These are phyloP conservation scores for Lepetodrilus schrolli DNA, from an alignment of 2,888 invertebrate genomes.

Conservation along the genomic window DNA sequence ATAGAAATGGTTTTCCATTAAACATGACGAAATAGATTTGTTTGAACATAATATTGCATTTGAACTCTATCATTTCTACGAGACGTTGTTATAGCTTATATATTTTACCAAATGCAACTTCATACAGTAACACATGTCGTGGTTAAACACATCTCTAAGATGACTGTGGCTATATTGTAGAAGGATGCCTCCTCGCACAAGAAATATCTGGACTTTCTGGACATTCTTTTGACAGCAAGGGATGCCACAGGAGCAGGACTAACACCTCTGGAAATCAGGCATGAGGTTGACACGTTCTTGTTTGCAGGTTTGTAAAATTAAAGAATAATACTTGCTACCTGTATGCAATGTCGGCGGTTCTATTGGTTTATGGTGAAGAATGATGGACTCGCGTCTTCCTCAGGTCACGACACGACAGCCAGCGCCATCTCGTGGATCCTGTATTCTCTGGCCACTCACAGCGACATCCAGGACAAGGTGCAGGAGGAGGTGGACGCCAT, in stretches of 20 bases:
- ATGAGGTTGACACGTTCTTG: constrained; percentile 67
- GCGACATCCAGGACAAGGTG: constrained; percentile 51
- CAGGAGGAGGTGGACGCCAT: constrained; percentile 58
- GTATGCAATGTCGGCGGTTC: no score
- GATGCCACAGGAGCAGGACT: constrained; percentile 62
- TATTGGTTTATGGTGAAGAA: not conserved
- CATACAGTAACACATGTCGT: no score
- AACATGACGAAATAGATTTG: no score
- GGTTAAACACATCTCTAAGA: no score
- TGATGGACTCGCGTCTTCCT: not conserved
- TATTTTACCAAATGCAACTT: no score
- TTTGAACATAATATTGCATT: no score
- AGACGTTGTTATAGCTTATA: no score
- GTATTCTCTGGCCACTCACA: constrained; percentile 58
- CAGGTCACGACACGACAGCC: constrained; percentile 65
- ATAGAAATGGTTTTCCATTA: no score
- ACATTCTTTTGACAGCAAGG: constrained; percentile 56
- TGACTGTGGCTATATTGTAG: no score
- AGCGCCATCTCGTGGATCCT: constrained; percentile 37
- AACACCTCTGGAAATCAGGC: constrained; percentile 58
- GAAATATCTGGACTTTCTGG: constrained; percentile 54
- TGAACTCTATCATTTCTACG: no score
- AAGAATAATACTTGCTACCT: not conserved
- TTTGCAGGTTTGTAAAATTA: constrained; percentile 50
- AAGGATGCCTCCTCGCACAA: constrained; percentile 36